Conservation (phyloP, 2,113 vertebrate species). For the Etheostoma spectabile region DNA sequence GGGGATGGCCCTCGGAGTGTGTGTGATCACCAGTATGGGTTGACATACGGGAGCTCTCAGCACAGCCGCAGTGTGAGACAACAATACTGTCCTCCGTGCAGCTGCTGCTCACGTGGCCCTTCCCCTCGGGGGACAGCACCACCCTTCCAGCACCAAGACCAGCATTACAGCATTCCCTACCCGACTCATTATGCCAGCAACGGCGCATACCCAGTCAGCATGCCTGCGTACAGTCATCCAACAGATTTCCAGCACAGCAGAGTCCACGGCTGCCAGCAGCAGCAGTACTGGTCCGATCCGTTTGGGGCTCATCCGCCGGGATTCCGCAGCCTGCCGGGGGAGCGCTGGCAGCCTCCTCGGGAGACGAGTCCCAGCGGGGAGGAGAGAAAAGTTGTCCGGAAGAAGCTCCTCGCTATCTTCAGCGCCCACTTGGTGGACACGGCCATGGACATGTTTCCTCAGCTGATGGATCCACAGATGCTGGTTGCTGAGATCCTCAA, state of each 20-base stretch:
- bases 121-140: slow-evolving; percentile 4
- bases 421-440: slow-evolving; percentile 89
- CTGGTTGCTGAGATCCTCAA: slow-evolving; percentile 90
- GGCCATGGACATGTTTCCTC: slow-evolving; percentile 91
- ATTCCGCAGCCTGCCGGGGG: neutral
- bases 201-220: slow-evolving; percentile 27
- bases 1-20: slow-evolving; percentile 78
- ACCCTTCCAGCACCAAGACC: slow-evolving; percentile 67
- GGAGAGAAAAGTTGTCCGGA: slow-evolving; percentile 84
- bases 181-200: slow-evolving; percentile 76
- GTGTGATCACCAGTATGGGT: slow-evolving; percentile 62
- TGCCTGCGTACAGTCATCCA: slow-evolving; percentile 81
- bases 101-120: slow-evolving; percentile 65
- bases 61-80: slow-evolving; percentile 18
- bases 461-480: slow-evolving; percentile 88
- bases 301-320: slow-evolving; percentile 46
- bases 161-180: slow-evolving; percentile 61
- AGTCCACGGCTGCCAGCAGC: slow-evolving; percentile 42
- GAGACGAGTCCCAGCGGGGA: slow-evolving; percentile 52
- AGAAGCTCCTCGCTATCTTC: slow-evolving; percentile 92
- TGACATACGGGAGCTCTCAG: slow-evolving; percentile 45
- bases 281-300: slow-evolving; percentile 87
- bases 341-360: slow-evolving; percentile 67
- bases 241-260: slow-evolving; percentile 51
- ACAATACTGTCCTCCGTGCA: slow-evolving; percentile 66